Conservation (phyloP, 2,888 invertebrate genomes). For the Spodoptera exigua region DNA sequence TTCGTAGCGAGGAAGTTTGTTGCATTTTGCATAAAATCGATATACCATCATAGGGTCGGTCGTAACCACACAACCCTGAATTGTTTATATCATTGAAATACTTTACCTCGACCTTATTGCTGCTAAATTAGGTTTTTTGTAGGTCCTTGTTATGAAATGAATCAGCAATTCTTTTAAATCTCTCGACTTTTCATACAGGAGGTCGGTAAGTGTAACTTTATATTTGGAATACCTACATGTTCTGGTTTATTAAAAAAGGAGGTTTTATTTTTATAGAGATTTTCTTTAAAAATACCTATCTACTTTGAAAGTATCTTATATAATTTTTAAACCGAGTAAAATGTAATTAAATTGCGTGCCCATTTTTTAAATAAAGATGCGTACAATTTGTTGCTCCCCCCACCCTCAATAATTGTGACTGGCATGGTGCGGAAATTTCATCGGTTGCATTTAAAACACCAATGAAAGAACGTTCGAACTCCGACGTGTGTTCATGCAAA, state of each 20-base stretch:
- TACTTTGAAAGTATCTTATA: too few relatives aligned
- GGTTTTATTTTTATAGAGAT: too few relatives aligned
- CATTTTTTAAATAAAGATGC: not conserved
- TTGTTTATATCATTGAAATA: slow-evolving; percentile 41
- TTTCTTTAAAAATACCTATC: not conserved
- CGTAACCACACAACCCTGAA: slow-evolving; percentile 57
- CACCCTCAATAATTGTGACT: slow-evolving; percentile 17
- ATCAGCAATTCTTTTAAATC: too few relatives aligned
- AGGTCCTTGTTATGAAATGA: too few relatives aligned
- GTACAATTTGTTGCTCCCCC: slow-evolving; percentile 19
- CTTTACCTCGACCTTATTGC: slow-evolving; percentile 17
- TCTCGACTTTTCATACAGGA: too few relatives aligned
- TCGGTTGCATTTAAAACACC: slow-evolving; percentile 26
- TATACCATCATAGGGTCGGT: slow-evolving; percentile 69
- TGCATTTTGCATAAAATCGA: slow-evolving; percentile 87
- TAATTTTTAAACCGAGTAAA: too few relatives aligned
- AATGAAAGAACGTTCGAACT: slow-evolving; percentile 58
- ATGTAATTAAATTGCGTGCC: too few relatives aligned
- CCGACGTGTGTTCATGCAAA: slow-evolving; percentile 54
- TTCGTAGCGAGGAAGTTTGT: slow-evolving; percentile 73
- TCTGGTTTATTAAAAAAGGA: too few relatives aligned
- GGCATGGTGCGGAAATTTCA: slow-evolving; percentile 4
- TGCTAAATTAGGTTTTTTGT: too few relatives aligned
- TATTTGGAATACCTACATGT: too few relatives aligned
- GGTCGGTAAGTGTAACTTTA: too few relatives aligned